These are phyloP conservation scores for Yponomeuta plumbellus DNA, from an alignment of 2,888 invertebrate species.

Conservation along the genomic window DNA sequence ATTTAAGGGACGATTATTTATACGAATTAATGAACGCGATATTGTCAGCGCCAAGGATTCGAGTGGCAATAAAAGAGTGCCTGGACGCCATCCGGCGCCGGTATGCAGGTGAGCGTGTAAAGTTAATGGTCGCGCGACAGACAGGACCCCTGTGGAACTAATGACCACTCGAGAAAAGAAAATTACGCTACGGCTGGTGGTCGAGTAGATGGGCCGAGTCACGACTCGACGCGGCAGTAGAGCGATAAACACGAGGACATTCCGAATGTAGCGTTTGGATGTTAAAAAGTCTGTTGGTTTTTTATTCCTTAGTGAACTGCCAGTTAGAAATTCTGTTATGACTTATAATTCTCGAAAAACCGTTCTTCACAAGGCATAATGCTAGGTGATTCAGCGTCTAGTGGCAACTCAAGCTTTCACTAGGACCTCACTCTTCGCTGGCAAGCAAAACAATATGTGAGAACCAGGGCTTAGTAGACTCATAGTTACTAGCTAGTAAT, in stretches of 20 bases:
- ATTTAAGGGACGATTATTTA: background rate
- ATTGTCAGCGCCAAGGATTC: background rate
- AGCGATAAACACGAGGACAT: background rate
- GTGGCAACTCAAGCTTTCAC: no score
- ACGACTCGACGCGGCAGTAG: constrained; percentile 17
- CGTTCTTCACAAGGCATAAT: background rate
- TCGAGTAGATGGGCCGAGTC: constrained; percentile 45
- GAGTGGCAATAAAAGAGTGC: constrained; percentile 18
- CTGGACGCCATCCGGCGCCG: constrained; percentile 32
- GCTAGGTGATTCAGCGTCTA: background rate
- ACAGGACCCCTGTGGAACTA: constrained; percentile 60
- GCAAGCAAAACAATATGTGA: no score
- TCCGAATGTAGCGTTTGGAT: background rate
- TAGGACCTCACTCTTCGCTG: no score
- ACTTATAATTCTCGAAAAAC: background rate
- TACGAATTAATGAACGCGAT: background rate
- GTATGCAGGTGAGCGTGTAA: constrained; percentile 45
- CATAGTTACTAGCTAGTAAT: no score
- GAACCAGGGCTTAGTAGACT: no score
- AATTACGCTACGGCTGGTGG: constrained; percentile 54
- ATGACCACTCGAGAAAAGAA: constrained; percentile 69
- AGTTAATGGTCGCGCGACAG: constrained; percentile 61
- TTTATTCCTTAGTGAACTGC: background rate
- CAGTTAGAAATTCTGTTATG: background rate
- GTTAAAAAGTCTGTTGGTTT: background rate